phyloP scores from a whole-genome alignment of 2,888 invertebrate species.

The Aphrophora alni region DNA sequence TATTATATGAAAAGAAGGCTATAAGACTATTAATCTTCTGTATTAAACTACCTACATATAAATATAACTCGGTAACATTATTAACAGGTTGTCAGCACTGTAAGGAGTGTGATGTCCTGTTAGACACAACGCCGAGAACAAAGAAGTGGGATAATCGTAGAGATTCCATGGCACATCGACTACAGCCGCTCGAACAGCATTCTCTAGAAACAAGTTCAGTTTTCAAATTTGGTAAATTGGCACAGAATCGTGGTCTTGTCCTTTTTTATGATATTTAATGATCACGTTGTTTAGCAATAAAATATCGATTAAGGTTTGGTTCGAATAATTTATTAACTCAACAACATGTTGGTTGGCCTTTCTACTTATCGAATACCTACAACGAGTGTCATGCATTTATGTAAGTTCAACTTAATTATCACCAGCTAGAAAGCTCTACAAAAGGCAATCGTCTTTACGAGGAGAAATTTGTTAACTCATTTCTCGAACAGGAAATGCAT shows the following conservation, averaged over 20 bases:
- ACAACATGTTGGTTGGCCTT: not conserved
- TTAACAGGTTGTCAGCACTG: too few relatives aligned
- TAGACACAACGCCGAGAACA: not conserved
- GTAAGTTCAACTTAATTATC: not conserved
- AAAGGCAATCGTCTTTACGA: not conserved
- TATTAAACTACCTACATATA: too few relatives aligned
- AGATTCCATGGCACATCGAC: not conserved
- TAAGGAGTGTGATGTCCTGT: too few relatives aligned
- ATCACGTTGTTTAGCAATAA: constrained; percentile 35
- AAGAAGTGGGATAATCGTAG: not conserved
- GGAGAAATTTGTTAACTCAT: not conserved
- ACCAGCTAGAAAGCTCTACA: not conserved
- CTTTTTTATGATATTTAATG: constrained; percentile 39
- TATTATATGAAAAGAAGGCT: too few relatives aligned
- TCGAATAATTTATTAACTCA: constrained; percentile 33
- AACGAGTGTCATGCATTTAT: not conserved
- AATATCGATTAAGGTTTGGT: constrained; percentile 35
- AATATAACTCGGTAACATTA: too few relatives aligned
- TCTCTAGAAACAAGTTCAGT: not conserved
- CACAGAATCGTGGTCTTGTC: constrained; percentile 27
- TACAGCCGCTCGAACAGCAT: not conserved
- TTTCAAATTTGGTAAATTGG: constrained; percentile 9
- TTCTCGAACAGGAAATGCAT: not conserved
- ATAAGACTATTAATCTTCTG: too few relatives aligned
- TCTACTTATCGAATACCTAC: not conserved